Conservation (phyloP, 2,113 vertebrate species). For the Phoenicopterus ruber region DNA sequence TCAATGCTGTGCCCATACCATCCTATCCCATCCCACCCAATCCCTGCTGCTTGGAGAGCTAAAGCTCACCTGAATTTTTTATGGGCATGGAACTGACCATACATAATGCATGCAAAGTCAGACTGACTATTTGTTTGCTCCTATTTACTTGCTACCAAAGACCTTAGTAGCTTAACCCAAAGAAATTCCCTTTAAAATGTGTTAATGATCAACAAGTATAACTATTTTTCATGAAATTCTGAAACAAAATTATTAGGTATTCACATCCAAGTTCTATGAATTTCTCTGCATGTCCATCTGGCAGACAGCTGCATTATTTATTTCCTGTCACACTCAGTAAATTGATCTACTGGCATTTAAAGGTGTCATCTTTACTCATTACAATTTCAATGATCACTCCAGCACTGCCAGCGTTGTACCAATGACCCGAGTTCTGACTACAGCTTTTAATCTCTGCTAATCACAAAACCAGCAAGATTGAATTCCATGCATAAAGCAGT, state of each 20-base stretch:
- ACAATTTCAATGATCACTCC: background rate
- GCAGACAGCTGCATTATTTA: constrained; percentile 7
- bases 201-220: background rate
- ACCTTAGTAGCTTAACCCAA: background rate
- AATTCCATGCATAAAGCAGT: background rate
- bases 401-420: background rate
- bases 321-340: constrained; percentile 1
- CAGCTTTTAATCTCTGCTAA: background rate
- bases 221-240: background rate
- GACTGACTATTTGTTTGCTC: background rate
- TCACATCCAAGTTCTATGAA: background rate
- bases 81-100: background rate
- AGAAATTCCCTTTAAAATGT: background rate
- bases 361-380: constrained; percentile 3
- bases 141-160: background rate
- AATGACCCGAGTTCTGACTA: background rate
- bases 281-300: background rate
- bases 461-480: background rate
- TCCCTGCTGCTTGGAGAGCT: background rate
- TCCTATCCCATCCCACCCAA: background rate
- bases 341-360: constrained; percentile 28
- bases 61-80: background rate
- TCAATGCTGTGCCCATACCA: background rate
- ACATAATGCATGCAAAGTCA: background rate
- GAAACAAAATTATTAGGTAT: background rate